These are phyloP conservation scores for Pogonomyrmex barbatus DNA, from an alignment of 1,140 invertebrate genomes.

Conservation along the genomic window DNA sequence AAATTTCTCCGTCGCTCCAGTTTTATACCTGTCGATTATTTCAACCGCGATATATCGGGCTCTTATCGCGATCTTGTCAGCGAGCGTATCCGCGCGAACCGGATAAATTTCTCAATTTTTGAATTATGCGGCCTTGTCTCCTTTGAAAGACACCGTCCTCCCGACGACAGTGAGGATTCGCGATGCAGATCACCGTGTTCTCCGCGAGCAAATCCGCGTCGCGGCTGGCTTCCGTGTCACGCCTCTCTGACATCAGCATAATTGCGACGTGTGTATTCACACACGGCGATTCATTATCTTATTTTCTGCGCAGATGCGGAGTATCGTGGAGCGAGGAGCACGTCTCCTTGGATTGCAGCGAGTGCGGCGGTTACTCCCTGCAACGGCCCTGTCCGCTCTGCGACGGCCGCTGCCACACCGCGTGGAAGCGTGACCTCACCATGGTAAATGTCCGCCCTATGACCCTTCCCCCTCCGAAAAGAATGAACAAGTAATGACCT, in stretches of 20 bases:
- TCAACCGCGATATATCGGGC: not conserved
- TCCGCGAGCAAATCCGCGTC: not conserved
- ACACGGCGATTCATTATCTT: not conserved
- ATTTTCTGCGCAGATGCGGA: constrained; percentile 88
- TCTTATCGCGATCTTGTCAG: too few species aligned
- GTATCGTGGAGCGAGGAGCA: constrained; percentile 94
- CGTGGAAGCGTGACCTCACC: constrained; percentile 92
- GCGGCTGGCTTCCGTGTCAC: not conserved
- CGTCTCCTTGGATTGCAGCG: constrained; percentile 92
- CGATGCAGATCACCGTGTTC: not conserved
- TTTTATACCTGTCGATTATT: not conserved
- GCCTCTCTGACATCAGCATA: not conserved
- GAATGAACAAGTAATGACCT: not conserved
- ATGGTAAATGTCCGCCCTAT: constrained; percentile 87
- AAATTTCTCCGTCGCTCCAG: not conserved
- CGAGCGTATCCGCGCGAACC: not conserved
- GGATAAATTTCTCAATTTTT: not conserved
- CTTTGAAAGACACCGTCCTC: not conserved
- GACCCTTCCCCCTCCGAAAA: not conserved
- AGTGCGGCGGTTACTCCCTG: constrained; percentile 93
- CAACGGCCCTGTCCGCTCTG: constrained; percentile 92
- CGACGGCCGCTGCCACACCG: constrained; percentile 90
- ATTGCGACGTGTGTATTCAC: not conserved
- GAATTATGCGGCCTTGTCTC: not conserved
- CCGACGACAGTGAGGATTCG: not conserved